phyloP scores from a whole-genome alignment of 2,113 vertebrate species.

The Rhabdomys dilectus region DNA sequence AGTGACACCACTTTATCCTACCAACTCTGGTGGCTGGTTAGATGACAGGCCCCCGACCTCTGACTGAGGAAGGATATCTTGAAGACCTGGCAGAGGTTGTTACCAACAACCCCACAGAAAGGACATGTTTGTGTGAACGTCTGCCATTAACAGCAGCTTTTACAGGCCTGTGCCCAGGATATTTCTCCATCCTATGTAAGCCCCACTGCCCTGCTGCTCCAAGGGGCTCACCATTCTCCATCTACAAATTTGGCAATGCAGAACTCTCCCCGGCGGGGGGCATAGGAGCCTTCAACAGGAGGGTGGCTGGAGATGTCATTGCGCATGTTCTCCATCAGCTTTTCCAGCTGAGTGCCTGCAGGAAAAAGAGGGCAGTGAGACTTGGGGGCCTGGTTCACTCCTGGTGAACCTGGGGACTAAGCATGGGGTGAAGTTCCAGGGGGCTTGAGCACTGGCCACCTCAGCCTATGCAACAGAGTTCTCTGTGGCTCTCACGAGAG shows the following conservation, averaged over 20 bases:
- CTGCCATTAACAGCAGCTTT: not conserved
- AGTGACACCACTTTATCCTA: not conserved
- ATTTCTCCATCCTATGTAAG: not conserved
- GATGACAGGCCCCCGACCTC: not conserved
- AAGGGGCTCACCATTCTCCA: slow-evolving; percentile 92
- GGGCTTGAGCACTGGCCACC: not conserved
- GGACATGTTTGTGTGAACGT: not conserved
- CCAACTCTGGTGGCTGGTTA: not conserved
- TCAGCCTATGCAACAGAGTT: not conserved
- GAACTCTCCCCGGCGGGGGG: slow-evolving; percentile 93
- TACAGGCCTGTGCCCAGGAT: not conserved
- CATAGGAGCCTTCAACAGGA: slow-evolving; percentile 93
- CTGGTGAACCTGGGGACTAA: not conserved
- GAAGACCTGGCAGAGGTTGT: not conserved
- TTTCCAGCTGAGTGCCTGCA: slow-evolving; percentile 95
- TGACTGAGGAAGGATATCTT: not conserved
- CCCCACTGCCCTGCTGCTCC: not conserved
- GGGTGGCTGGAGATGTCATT: slow-evolving; percentile 94
- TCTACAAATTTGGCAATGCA: slow-evolving; percentile 98
- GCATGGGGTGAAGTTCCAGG: not conserved
- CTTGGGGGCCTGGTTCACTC: not conserved
- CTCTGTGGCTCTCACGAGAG: not conserved
- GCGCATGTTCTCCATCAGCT: slow-evolving; percentile 98
- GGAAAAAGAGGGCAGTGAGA: not conserved
- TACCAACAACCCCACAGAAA: not conserved